A percentile compares a stretch with the other conserved stretches of the same genome.
These are phyloP conservation scores for Cyclargus thomasi DNA, from an alignment of 1,140 invertebrate genomes.

Conservation along the genomic window DNA sequence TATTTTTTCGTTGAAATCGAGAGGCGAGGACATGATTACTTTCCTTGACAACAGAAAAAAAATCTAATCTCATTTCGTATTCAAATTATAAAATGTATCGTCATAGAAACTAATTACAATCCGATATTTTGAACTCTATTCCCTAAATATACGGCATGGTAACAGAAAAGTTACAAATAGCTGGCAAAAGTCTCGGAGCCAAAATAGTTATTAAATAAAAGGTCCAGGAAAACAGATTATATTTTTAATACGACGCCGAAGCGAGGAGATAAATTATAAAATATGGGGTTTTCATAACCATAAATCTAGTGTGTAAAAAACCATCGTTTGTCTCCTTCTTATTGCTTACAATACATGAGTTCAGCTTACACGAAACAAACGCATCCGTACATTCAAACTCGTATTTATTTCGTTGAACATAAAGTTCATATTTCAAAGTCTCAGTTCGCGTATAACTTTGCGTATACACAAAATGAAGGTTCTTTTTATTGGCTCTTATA, in stretches of 20 bases:
- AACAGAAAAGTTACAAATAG: neutral
- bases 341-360: conserved; percentile 3
- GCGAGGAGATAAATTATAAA: neutral
- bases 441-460: neutral
- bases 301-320: conserved; percentile 1
- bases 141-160: too few species aligned
- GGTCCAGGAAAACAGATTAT: neutral
- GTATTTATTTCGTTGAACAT: neutral
- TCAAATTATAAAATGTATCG: too few species aligned
- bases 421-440: neutral
- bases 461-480: neutral
- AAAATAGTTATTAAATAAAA: neutral
- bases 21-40: too few species aligned
- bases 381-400: neutral
- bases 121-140: too few species aligned
- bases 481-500: neutral
- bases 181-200: neutral
- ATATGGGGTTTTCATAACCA: conserved; percentile 3
- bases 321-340: neutral
- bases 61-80: too few species aligned
- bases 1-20: too few species aligned
- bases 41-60: too few species aligned
- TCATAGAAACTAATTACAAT: too few species aligned
- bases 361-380: neutral
- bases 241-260: conserved; percentile 3